Evolutionary conservation across 2,113 vertebrate species (phyloP).

Genomic region (Mustela lutreola): DNA sequence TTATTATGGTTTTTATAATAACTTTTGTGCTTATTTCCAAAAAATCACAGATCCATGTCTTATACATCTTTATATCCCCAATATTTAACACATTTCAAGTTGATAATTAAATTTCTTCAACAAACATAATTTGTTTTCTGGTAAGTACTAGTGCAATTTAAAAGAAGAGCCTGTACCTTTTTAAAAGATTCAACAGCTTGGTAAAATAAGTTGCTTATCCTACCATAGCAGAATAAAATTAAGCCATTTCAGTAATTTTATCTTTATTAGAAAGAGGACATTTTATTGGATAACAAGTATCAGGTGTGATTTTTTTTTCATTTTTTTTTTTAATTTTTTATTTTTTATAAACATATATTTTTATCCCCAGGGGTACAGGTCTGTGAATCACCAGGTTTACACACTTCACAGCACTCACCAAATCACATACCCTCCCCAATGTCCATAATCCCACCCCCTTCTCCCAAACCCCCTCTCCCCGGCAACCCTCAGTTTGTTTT

Average conservation of each 20-base stretch:
- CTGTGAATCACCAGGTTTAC: too few species aligned
- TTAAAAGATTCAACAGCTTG: background rate
- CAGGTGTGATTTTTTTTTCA: background rate
- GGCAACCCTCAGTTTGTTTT: too few species aligned
- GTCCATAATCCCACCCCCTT: too few species aligned
- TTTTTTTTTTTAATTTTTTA: too few species aligned
- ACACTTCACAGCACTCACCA: too few species aligned
- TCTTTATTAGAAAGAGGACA: background rate
- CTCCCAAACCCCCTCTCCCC: too few species aligned
- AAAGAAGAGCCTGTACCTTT: background rate
- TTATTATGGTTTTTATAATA: background rate
- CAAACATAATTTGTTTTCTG: background rate
- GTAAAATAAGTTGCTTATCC: background rate
- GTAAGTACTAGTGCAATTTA: background rate
- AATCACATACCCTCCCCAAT: too few species aligned
- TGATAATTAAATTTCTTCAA: background rate
- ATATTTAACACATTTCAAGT: background rate
- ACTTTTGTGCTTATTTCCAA: background rate
- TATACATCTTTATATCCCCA: background rate
- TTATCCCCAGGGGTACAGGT: too few species aligned
- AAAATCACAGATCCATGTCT: background rate
- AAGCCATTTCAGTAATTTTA: background rate
- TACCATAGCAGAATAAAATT: background rate
- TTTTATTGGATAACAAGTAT: background rate
- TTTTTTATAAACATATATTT: too few species aligned